Percentiles rank a stretch among this genome's conserved stretches.
Evolutionary conservation across 2,888 invertebrate genomes (phyloP).

Genomic region (Rhagium mordax): DNA sequence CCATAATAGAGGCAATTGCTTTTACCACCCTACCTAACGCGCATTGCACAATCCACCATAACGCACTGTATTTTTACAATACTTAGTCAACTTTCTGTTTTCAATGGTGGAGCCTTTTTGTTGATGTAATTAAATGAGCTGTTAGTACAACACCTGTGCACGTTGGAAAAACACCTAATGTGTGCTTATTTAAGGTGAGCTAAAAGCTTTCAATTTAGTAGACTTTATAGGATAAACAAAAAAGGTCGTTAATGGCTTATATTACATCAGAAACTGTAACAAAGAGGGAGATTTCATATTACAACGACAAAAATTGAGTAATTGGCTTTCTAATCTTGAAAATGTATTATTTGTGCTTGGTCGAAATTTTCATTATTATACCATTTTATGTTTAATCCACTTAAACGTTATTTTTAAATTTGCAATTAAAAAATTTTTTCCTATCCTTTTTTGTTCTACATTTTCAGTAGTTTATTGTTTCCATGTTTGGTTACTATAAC

Average conservation of each 20-base stretch:
- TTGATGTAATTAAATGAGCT: neutral
- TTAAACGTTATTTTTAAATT: too few species aligned
- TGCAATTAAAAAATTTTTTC: too few species aligned
- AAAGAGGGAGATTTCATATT: neutral
- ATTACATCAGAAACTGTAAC: neutral
- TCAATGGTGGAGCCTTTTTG: neutral
- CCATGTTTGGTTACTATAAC: too few species aligned
- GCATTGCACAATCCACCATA: too few species aligned
- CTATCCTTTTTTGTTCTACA: too few species aligned
- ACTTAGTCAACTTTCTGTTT: neutral
- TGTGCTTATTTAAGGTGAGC: neutral
- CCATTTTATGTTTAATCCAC: too few species aligned
- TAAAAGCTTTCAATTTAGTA: neutral
- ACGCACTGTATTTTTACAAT: neutral
- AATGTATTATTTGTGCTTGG: neutral
- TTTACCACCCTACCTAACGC: too few species aligned
- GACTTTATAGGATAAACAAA: neutral
- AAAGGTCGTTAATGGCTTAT: neutral
- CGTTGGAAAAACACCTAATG: neutral
- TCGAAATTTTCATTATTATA: neutral
- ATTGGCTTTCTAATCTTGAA: neutral
- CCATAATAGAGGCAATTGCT: too few species aligned
- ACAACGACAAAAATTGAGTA: neutral
- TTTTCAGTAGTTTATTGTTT: too few species aligned
- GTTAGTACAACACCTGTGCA: neutral